Percentiles rank a stretch among this genome's conserved stretches.
These are phyloP conservation scores for Morone saxatilis DNA, from an alignment of 2,113 vertebrate genomes.

Conservation along the genomic window DNA sequence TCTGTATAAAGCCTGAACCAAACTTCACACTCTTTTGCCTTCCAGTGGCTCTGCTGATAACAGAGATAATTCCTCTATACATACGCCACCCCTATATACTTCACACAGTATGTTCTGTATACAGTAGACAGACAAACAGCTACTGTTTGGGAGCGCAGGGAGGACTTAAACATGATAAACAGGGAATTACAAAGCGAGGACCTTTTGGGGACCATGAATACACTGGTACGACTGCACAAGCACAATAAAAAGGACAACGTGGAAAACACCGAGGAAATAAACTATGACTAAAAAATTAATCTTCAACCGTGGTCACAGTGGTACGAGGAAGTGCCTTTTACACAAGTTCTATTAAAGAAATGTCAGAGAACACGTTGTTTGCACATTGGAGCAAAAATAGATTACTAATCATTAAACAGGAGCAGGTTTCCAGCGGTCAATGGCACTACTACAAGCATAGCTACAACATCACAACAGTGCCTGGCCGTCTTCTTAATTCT, in stretches of 20 bases:
- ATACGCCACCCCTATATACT: not conserved
- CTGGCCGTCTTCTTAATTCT: not conserved
- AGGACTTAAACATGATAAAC: not conserved
- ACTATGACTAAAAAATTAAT: not conserved
- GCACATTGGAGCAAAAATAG: not conserved
- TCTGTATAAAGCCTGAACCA: not conserved
- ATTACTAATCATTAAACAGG: not conserved
- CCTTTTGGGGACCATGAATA: not conserved
- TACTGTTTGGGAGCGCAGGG: not conserved
- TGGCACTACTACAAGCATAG: too few relatives aligned
- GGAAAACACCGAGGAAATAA: too few relatives aligned
- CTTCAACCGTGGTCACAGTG: slow-evolving; percentile 1
- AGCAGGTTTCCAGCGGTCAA: too few relatives aligned
- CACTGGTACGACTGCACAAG: not conserved
- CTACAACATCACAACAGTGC: slow-evolving; percentile 2
- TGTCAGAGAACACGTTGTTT: not conserved
- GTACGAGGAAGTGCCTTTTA: slow-evolving; percentile 3
- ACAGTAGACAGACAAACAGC: not conserved
- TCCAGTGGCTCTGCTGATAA: not conserved
- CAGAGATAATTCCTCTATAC: not conserved
- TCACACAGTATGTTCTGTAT: not conserved
- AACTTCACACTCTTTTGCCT: not conserved
- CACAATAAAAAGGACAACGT: not conserved
- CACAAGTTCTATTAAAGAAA: not conserved
- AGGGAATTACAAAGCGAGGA: not conserved